phyloP scores from a whole-genome alignment of 1,140 invertebrate genomes.

The Hylaeus anthracinus region DNA sequence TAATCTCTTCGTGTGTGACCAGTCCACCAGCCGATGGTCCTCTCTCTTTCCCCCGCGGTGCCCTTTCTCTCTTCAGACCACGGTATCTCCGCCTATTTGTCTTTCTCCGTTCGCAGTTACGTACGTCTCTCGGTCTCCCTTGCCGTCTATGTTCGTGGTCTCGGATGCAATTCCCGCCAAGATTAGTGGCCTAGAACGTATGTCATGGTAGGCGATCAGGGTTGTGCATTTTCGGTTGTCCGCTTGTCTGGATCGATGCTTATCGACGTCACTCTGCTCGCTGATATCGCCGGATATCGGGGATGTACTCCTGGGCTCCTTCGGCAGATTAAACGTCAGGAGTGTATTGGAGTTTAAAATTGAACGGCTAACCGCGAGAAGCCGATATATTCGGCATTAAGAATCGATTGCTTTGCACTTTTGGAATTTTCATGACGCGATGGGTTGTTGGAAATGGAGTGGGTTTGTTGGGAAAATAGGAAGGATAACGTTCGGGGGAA shows the following conservation, averaged over 20 bases:
- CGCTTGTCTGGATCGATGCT: neutral
- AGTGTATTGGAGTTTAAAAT: no score
- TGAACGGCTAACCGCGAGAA: no score
- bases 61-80: slow-evolving; percentile 8
- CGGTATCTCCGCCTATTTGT: slow-evolving; percentile 37
- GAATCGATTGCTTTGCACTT: no score
- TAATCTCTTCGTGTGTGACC: slow-evolving; percentile 65
- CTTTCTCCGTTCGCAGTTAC: slow-evolving; percentile 34
- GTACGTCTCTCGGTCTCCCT: slow-evolving; percentile 27
- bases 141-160: slow-evolving; percentile 37
- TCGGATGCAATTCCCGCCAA: slow-evolving; percentile 54
- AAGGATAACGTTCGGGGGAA: no score
- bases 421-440: no score
- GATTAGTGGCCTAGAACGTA: slow-evolving; percentile 56
- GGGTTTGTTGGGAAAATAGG: no score
- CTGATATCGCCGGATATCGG: neutral
- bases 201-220: slow-evolving; percentile 46
- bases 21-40: slow-evolving; percentile 28
- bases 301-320: neutral
- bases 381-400: no score
- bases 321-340: no score
- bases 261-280: neutral
- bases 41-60: neutral
- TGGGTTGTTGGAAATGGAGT: no score
- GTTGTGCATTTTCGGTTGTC: neutral